Percentiles rank a stretch among this genome's conserved stretches.
These are phyloP conservation scores for Mola mola DNA, from an alignment of 2,113 vertebrate species.

Conservation along the genomic window DNA sequence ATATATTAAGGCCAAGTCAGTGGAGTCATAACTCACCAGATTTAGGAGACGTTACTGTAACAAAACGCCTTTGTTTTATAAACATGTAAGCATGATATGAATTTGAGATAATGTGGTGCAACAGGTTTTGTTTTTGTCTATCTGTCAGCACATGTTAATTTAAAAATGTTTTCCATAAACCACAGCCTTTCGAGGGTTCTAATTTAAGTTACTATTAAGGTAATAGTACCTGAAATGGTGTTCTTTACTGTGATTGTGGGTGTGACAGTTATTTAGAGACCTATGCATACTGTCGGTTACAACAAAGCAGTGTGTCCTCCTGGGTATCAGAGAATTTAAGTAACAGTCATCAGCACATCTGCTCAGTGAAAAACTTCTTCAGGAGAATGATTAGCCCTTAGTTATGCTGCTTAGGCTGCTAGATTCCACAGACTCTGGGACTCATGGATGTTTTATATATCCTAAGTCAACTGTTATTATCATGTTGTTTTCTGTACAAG, in stretches of 20 bases:
- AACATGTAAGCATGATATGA: constrained; percentile 6
- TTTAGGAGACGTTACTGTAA: neutral
- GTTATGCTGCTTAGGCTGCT: too few species aligned
- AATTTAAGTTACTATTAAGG: neutral
- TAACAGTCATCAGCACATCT: constrained; percentile 27
- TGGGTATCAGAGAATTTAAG: constrained; percentile 38
- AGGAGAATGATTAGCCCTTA: constrained; percentile 17
- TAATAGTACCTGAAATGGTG: constrained; percentile 36
- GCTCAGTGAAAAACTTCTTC: constrained; percentile 26
- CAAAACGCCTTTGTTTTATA: constrained; percentile 12
- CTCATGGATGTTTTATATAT: too few species aligned
- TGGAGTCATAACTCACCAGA: constrained; percentile 2
- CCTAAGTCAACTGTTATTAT: too few species aligned
- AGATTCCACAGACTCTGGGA: too few species aligned
- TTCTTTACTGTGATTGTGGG: constrained; percentile 26
- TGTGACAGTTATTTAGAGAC: constrained; percentile 40
- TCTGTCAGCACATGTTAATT: constrained; percentile 10
- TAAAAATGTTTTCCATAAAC: constrained; percentile 36
- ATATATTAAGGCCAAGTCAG: constrained; percentile 26
- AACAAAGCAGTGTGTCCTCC: constrained; percentile 15
- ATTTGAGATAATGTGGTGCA: constrained; percentile 1
- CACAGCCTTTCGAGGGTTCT: constrained; percentile 15
- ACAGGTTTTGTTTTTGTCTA: constrained; percentile 15
- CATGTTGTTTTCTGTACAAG: too few species aligned
- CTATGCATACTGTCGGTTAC: neutral